Evolutionary conservation across 1,140 invertebrate genomes (phyloP), one percentile per base, ranked within the genome.

Genomic region (Chrysoperla carnea): DNA sequence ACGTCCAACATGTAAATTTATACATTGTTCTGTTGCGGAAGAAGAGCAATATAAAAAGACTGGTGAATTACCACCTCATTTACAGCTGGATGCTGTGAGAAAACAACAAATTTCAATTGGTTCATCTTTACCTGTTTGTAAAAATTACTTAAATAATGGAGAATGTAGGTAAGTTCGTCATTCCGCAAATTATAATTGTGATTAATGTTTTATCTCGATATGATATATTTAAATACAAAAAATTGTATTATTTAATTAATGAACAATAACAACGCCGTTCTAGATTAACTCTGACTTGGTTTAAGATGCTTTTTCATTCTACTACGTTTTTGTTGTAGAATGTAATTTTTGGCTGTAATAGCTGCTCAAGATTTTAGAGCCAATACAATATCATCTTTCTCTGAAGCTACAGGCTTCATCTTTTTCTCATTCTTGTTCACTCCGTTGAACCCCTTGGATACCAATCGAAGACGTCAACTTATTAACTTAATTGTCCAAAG

Each of bases 11-110:
- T 72, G 70, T 51, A 63, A 78, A 51, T 89, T 87, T 57, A 66
- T 87, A 27, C 84, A 89, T 56, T 83, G 81, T 52, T 74, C 78
- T 0, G 61, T 75, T 29, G 78, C 78, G 49, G 83, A 87, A 50
- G 82, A 84, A 54, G 55, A 84, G 39, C 72, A 77, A 53, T 87
- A 80, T 54, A 69, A 76, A 41, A 59, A 63, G 6, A 78, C 71
- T 3, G 80, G 80, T 0, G 70, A 76, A 49, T 59, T 84, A 43
- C 78, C 78, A 4, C 56, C 64, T n/a, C 69, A 76, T 48, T 61
- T 78, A 29, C 46, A 68, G 1, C 59, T 50, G 0, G 63, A 67
- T 42, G 51, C 64, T 0, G 68, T 56, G 6, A 39, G 55, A 38
- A 61, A 61, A 59, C 53, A 61, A 52, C 52, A 68, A 52, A 36